These are phyloP conservation scores for Chionis minor DNA, from an alignment of 2,113 vertebrate species.

Conservation along the genomic window DNA sequence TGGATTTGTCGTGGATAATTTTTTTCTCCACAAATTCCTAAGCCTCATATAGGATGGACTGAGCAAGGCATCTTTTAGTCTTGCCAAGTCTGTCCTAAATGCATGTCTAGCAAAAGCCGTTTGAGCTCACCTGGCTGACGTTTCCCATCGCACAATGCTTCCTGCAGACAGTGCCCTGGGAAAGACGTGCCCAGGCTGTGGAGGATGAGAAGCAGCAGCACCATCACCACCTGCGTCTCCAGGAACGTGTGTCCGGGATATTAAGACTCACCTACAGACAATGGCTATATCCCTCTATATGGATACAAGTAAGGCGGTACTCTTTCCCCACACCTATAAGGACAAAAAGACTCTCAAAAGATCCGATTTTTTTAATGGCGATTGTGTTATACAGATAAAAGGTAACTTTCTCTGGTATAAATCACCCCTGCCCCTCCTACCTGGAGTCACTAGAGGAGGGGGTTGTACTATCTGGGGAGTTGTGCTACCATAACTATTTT, in stretches of 20 bases:
- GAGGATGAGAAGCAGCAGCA: neutral
- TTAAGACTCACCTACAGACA: neutral
- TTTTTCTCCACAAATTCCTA: neutral
- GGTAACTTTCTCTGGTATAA: neutral
- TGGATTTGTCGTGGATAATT: rapidly evolving
- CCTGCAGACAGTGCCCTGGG: rapidly evolving
- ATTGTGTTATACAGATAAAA: neutral
- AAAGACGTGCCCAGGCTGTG: neutral
- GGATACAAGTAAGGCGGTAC: rapidly evolving
- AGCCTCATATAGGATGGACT: neutral
- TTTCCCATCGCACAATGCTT: neutral
- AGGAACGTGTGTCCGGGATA: neutral
- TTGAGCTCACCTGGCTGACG: neutral
- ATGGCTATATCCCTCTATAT: rapidly evolving
- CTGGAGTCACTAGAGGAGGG: neutral
- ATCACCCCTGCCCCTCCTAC: neutral
- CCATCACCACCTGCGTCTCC: neutral
- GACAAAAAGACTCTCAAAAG: neutral
- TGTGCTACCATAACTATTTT: neutral
- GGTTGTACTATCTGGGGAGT: neutral
- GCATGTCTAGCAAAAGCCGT: neutral
- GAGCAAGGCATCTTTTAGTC: neutral
- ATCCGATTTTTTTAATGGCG: neutral
- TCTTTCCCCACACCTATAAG: neutral
- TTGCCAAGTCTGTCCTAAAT: neutral